Evolutionary conservation across 1,140 invertebrate species (phyloP).

Genomic region (Proctacanthus coquilletti): DNA sequence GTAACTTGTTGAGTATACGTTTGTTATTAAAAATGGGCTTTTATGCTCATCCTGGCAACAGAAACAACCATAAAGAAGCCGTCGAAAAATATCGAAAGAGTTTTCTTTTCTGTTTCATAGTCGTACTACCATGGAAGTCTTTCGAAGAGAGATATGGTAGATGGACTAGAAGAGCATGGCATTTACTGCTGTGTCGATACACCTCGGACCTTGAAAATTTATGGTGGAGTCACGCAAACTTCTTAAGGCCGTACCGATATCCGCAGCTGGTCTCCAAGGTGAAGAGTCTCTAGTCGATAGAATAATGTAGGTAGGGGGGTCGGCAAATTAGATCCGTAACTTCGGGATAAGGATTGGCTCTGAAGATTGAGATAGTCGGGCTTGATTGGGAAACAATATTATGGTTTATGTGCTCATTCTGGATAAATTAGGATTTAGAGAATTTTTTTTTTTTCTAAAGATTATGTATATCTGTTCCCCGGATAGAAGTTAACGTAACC

Average conservation of each 20-base stretch:
- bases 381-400: no score
- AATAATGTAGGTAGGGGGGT: conserved; percentile 81
- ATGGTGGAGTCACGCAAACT: conserved; percentile 15
- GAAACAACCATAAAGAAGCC: conserved; percentile 30
- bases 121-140: conserved; percentile 43
- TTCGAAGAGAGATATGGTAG: conserved; percentile 49
- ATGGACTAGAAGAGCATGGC: conserved; percentile 13
- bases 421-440: conserved; percentile 37
- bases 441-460: no score
- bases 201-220: conserved; percentile 15
- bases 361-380: no score
- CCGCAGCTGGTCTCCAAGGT: conserved; percentile 73
- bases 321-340: conserved; percentile 66
- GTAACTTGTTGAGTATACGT: conserved; percentile 37
- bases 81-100: conserved; percentile 44
- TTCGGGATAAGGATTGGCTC: conserved; percentile 61
- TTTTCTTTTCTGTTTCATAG: conserved; percentile 43
- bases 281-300: conserved; percentile 77
- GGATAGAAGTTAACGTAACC: conserved; percentile 20
- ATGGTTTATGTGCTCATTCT: conserved; percentile 51
- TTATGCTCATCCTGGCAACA: conserved; percentile 34
- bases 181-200: conserved; percentile 8
- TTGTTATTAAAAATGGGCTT: conserved; percentile 18
- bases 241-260: conserved; percentile 17
- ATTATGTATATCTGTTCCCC: conserved; percentile 19